Conservation (phyloP, 2,888 invertebrate genomes). For the Luffia ferchaultella region DNA sequence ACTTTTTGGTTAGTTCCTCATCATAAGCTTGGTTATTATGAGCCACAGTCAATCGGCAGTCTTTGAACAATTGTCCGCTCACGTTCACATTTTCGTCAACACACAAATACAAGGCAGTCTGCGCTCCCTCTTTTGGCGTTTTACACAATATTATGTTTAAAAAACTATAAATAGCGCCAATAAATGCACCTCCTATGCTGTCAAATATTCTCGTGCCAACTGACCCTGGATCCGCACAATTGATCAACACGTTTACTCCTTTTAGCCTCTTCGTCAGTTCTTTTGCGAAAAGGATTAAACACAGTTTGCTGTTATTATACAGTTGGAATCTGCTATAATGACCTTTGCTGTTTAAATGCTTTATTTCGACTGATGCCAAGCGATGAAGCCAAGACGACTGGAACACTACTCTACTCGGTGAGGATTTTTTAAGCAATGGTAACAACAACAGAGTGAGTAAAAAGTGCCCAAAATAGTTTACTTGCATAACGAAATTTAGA, state of each 20-base stretch:
- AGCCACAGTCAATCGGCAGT: conserved; percentile 72
- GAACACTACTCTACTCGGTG: conserved; percentile 78
- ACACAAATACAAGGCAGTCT: conserved; percentile 78
- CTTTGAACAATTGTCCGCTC: conserved; percentile 79
- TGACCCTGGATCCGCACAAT: conserved; percentile 85
- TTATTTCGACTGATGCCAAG: conserved; percentile 71
- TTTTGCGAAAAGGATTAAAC: conserved; percentile 73
- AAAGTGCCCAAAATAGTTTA: conserved; percentile 94
- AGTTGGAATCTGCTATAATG: conserved; percentile 51
- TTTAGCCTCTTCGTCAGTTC: conserved; percentile 75
- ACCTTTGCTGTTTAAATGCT: conserved; percentile 72
- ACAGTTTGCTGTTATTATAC: conserved; percentile 75
- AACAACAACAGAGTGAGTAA: conserved; percentile 88
- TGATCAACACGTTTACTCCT: conserved; percentile 73
- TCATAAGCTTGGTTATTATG: conserved; percentile 64
- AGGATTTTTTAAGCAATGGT: conserved; percentile 75
- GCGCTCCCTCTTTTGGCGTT: conserved; percentile 80
- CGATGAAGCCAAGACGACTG: conserved; percentile 81
- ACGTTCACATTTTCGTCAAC: conserved; percentile 74
- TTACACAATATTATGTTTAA: conserved; percentile 77
- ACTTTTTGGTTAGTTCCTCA: conserved; percentile 71
- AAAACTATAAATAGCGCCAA: too few species aligned
- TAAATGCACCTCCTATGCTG: too few species aligned
- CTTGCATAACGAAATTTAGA: conserved; percentile 87
- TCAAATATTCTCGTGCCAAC: conserved; percentile 82